Base-by-base conservation (phyloP, 2,113 vertebrate genomes). In the Rhodinocichla rosea region DNA sequence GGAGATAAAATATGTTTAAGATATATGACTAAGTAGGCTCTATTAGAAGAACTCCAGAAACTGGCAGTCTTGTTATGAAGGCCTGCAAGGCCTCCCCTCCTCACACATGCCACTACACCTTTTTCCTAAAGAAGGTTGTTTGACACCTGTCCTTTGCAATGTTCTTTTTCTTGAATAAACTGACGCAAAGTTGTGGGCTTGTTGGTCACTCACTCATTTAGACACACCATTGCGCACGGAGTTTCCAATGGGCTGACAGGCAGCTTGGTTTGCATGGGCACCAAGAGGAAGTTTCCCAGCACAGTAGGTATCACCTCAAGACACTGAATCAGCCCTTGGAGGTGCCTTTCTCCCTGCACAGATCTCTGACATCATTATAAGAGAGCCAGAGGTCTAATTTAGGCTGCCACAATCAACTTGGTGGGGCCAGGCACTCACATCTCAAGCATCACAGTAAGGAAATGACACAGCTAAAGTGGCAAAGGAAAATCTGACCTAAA, bases 31-130 rank as follows among this genome's bases (percentile, higher is more conserved):
- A 45, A 79, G 13, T 42, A 8, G 15, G 19, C 5, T 87, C 24
- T 53, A 4, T 19, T 33, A 68, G 53, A 75, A 59, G 19, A 4
- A 3, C 28, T 74, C 7, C 60, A 84, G 47, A 73, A 87, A 55
- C 12, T 45, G 24, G 1, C 10, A 44, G 39, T 55, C 47, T 74
- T 57, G 13, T 13, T 28, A 30, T 3, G 15, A 89, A 86, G 35
- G 15, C 3, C 69, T 89, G 26, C 24, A 78, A 74, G 18, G 30
- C 47, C 37, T 87, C 27, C 59, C 52, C 33, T 52, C 44, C 15
- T 83, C 26, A 37, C 2, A 3, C 8, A 7, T 49, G 7, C 3
- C 11, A 11, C 6, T n/a, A 2, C 17, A 22, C 0, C 6, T 1
- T 67, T 78, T 78, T 39, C 28, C 22, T 74, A 16, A 74, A 65